Evolutionary conservation across 2,888 invertebrate species (phyloP), one percentile per base, ranked within the genome.

Genomic region (Blera fallax): DNA sequence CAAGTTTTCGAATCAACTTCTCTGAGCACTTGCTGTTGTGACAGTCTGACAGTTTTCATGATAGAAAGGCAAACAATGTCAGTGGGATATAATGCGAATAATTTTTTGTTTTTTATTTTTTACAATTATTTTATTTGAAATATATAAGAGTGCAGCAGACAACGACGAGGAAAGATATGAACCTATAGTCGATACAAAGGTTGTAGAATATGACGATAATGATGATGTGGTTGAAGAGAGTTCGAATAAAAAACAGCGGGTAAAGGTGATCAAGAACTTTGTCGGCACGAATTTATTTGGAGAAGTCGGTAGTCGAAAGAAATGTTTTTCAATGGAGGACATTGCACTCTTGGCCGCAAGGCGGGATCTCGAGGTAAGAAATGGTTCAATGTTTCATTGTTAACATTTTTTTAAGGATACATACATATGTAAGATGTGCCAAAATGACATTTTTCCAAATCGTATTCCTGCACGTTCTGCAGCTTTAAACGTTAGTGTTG

Each of bases 281-380:
- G 88, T 91, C 52, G 92, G 92, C 6, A 90, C 91, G 32, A 92
- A 91, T 89, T 88, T 92, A 1, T 91, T 92, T 85, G 84, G 76
- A n/a, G 88, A 79, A 8, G 88, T 88, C 2, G 88, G 82, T 7
- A 88, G 87, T 16, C 87, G 81, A 0, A 91, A 90, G 69, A 90
- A 88, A 56, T 92, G 92, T 70, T 92, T 92, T 34, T 89, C 91
- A 1, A 50, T 81, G 0, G 91, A 91, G 54, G 92, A 92, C 29
- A 87, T 91, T 40, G 90, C 90, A 0, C 60, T 91, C 1, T 78
- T 92, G 32, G 87, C 89, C 7, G 89, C 90, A 3, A 90, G 92
- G n/a, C 88, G 83, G 56, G 90, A 92, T 62, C 92, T 92, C 81
- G 92, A 92, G 87, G 88, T 90, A 87, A 87, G 87, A 5, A 8